Evolutionary conservation across 2,113 vertebrate species (phyloP), one percentile per base, ranked within the genome.

Genomic region (Megalops atlanticus): DNA sequence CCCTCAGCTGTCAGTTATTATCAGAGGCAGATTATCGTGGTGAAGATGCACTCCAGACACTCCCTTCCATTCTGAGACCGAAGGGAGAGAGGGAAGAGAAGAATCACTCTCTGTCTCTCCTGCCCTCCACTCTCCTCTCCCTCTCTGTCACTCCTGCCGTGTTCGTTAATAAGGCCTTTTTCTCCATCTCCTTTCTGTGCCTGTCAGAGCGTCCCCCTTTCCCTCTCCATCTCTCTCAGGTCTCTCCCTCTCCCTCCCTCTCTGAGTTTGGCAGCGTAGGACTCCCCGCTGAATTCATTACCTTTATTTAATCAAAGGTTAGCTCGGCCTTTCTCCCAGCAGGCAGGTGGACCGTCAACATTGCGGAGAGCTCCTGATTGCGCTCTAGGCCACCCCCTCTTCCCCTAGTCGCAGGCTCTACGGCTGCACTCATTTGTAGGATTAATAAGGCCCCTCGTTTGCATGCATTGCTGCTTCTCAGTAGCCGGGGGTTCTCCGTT

Each of bases 281-380:
- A 18, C 68, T 38, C 54, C 69, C 76, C 58, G 68, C 76, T 35
- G 84, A 77, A 70, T 85, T 78, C 35, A 81, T 84, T 84, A 80
- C 73, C 31, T 40, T 58, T 76, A 45, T 87, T 87, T 86, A 84
- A 88, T 86, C 83, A 87, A 84, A 85, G 78, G 77, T 84, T 79
- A 81, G 31, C 82, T 18, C 76, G 49, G 14, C 40, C 24, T 27
- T 12, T n/a, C 52, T 27, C 35, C 52, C 54, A 18, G 54, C 14
- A 21, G 49, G 78, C 64, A 38, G 69, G 35, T 21, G 38, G 76
- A 27, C 73, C 74, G 74, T 58, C 80, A 68, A 47, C 74, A 68
- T 75, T 68, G 81, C 74, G 58, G 75, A 84, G 81, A 33, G 7
- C 64, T 15, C 77, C 68, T 80, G 72, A 72, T 72, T 58, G 64